A percentile compares a stretch with the other conserved stretches of the same genome.
These are phyloP conservation scores for Drosophila truncata DNA, from an alignment of 1,140 invertebrate genomes.

Conservation along the genomic window DNA sequence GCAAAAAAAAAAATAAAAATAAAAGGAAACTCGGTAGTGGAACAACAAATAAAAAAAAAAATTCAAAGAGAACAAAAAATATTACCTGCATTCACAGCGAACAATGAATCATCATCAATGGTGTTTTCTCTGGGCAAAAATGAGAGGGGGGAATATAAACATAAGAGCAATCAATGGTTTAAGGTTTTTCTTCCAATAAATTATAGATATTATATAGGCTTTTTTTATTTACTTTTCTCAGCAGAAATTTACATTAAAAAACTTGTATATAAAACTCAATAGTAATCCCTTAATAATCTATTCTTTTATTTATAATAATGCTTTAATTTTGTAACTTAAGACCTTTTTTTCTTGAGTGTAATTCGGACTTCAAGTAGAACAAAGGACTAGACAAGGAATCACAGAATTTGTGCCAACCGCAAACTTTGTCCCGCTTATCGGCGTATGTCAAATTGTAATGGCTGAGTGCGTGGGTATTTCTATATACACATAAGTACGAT, in stretches of 20 bases:
- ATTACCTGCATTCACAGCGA: slow-evolving; percentile 57
- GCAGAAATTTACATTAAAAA: not conserved
- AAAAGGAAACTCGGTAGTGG: slow-evolving; percentile 1
- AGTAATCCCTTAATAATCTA: not conserved
- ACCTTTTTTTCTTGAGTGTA: not conserved
- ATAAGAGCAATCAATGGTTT: not conserved
- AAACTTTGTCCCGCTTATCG: slow-evolving; percentile 55
- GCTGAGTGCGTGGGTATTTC: slow-evolving; percentile 5
- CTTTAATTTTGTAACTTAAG: not conserved
- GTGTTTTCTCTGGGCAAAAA: not conserved
- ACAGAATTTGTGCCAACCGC: slow-evolving; percentile 24
- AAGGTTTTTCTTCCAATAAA: not conserved
- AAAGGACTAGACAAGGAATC: slow-evolving; percentile 43
- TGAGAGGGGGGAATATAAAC: slow-evolving; percentile 10
- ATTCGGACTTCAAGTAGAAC: slow-evolving; percentile 20
- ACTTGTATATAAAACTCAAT: not conserved
- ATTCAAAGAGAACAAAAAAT: slow-evolving; percentile 7
- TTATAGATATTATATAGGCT: no score
- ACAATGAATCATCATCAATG: slow-evolving; percentile 60
- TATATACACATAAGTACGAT: not conserved
- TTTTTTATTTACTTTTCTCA: not conserved
- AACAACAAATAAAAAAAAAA: slow-evolving; percentile 10
- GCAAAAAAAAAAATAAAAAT: not conserved
- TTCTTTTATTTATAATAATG: not conserved
- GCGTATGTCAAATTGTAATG: slow-evolving; percentile 43